These are phyloP conservation scores for Willisornis vidua DNA, from an alignment of 2,113 vertebrate species.

Conservation along the genomic window DNA sequence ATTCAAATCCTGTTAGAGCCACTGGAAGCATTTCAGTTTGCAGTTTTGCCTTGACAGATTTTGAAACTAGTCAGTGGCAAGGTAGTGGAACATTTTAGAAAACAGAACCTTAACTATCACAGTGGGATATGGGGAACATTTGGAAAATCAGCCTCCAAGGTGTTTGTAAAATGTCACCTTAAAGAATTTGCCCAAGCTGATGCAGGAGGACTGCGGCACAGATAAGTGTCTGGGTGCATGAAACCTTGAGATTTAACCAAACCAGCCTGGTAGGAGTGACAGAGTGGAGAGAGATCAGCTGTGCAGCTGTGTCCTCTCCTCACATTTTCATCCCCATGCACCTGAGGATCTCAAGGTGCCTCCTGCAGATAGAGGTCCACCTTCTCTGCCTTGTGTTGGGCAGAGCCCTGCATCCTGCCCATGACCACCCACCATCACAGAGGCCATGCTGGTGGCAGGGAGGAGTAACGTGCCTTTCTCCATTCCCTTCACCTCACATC, in stretches of 20 bases:
- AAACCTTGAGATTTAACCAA: neutral
- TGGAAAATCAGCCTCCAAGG: neutral
- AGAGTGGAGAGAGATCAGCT: neutral
- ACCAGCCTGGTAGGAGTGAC: neutral
- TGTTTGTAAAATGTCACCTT: neutral
- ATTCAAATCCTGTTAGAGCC: neutral
- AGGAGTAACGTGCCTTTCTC: neutral
- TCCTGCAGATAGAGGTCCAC: fast-evolving
- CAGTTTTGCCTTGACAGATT: neutral
- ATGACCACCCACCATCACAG: neutral
- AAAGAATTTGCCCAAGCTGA: neutral
- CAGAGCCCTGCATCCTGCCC: neutral
- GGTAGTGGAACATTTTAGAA: neutral
- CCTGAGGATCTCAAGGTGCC: neutral
- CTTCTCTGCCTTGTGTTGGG: neutral
- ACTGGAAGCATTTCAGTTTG: neutral
- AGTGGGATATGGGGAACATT: neutral
- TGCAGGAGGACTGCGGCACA: neutral
- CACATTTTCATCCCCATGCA: neutral
- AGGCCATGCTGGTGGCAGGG: neutral
- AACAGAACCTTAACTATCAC: neutral
- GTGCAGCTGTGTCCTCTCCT: neutral
- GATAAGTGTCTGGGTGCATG: neutral
- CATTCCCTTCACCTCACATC: neutral
- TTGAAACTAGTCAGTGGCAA: neutral